Base-by-base conservation (phyloP, 1,140 invertebrate genomes). In the Stenopsyche tienmushanensis region DNA sequence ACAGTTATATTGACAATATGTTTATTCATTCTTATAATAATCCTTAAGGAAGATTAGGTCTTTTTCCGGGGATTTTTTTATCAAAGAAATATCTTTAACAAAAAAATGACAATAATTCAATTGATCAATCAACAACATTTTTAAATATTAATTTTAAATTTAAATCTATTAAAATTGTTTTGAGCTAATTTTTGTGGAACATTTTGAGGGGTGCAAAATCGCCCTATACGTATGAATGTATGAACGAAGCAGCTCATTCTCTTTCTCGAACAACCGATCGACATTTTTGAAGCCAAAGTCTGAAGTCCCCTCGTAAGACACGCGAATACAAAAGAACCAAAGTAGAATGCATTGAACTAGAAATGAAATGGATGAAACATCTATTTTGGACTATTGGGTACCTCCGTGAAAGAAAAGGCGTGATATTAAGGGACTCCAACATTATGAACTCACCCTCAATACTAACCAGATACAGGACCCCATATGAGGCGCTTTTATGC, bases 371-470 rank as follows among this genome's bases (percentile, higher is more conserved):
- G 20, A 53, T 24, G 60, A 62, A 44, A 62, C 60, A 53, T 53
- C 60, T 34, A 52, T 62, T 50, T 62, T 26, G 45, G 47, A 42
- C 60, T 50, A 60, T 60, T 23, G 57, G 60, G 24, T 44, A 62
- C 15, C 24, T 67, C 58, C 59, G 57, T 67, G 29, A 67, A 54
- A 53, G 59, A 64, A 55, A 64, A 67, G 66, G 66, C 66, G 66
- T 67, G 66, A 67, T 62, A 52, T 49, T 44, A 9, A 42, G 44
- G 54, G 55, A 26, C 29, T 60, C 15, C 34, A 29, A 13, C 25
- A 54, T 59, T 64, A 59, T 64, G 41, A 67, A 67, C 66, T 67
- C 54, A 64, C 66, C 66, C 66, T 54, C 60, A 67, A 67, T 54
- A 24, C 65, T 57, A 57, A 62, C 50, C 59, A 34, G 29, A 34